A percentile compares a stretch with the other conserved stretches of the same genome.
phyloP scores from a whole-genome alignment of 2,797 vertebrate species.

The Nothura maculosa region DNA sequence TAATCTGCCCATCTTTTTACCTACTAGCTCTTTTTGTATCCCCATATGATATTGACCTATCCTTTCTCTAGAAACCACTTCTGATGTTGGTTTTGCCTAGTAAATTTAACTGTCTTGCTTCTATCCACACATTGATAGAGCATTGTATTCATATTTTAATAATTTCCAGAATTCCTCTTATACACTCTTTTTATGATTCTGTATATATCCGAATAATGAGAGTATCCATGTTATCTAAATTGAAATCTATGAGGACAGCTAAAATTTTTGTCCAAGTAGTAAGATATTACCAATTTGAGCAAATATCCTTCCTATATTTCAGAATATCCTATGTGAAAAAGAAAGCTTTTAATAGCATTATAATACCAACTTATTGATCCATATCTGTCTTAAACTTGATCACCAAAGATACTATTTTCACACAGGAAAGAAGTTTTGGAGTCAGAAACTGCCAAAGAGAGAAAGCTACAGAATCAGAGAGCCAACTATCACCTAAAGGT shows the following conservation, averaged over 20 bases:
- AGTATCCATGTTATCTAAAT: neutral
- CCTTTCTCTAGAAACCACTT: neutral
- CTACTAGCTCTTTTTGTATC: neutral
- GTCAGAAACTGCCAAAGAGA: neutral
- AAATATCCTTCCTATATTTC: neutral
- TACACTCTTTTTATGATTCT: neutral
- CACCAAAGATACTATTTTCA: neutral
- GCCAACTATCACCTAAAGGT: neutral
- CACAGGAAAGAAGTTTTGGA: neutral
- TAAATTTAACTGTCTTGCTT: neutral
- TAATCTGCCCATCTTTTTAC: accelerated
- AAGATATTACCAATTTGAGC: neutral
- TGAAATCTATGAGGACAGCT: neutral
- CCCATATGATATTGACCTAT: neutral
- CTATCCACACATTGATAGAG: neutral
- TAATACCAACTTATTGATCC: neutral
- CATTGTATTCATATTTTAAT: neutral
- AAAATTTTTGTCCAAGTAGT: neutral
- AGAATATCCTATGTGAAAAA: neutral
- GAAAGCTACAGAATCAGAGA: neutral
- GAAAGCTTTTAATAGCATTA: neutral
- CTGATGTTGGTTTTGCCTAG: neutral
- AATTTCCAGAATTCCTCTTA: neutral
- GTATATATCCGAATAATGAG: neutral
- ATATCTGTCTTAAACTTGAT: neutral